These are phyloP conservation scores for Cotesia congregata DNA, from an alignment of 2,888 invertebrate species.

Conservation along the genomic window DNA sequence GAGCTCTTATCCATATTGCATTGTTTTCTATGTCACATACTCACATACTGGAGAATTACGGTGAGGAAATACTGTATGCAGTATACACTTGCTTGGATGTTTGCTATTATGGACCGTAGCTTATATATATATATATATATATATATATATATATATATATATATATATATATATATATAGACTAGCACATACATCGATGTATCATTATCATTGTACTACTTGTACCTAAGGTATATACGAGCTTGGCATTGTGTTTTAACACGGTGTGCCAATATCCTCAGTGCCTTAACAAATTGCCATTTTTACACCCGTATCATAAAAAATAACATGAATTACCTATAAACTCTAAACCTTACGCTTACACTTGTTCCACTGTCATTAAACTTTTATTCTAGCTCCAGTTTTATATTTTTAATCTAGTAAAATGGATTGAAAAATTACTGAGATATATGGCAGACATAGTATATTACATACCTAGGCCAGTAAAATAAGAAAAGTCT, in stretches of 20 bases:
- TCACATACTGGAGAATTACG: neutral
- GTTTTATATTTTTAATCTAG: neutral
- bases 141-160: conserved; percentile 9
- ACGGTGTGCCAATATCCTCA: conserved; percentile 39
- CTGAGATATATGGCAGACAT: too few relatives aligned
- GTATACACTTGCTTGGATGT: conserved; percentile 12
- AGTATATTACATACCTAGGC: too few relatives aligned
- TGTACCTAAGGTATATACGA: neutral
- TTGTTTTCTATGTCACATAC: conserved; percentile 22
- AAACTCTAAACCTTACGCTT: conserved; percentile 5
- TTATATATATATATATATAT: conserved; percentile 6
- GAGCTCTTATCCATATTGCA: conserved; percentile 27
- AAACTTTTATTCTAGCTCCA: neutral
- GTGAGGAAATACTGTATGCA: neutral
- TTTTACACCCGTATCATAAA: conserved; percentile 30
- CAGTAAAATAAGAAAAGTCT: too few relatives aligned
- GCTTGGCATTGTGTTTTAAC: conserved; percentile 38
- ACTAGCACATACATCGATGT: too few relatives aligned
- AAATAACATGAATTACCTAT: conserved; percentile 27
- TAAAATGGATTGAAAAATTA: neutral
- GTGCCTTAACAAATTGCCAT: conserved; percentile 44
- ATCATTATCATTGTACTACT: too few relatives aligned
- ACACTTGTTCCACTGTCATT: conserved; percentile 14
- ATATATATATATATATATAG: conserved; percentile 10
- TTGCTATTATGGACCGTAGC: neutral